These are phyloP conservation scores for Lampropteryx suffumata DNA, from an alignment of 2,888 invertebrate species.

Conservation along the genomic window DNA sequence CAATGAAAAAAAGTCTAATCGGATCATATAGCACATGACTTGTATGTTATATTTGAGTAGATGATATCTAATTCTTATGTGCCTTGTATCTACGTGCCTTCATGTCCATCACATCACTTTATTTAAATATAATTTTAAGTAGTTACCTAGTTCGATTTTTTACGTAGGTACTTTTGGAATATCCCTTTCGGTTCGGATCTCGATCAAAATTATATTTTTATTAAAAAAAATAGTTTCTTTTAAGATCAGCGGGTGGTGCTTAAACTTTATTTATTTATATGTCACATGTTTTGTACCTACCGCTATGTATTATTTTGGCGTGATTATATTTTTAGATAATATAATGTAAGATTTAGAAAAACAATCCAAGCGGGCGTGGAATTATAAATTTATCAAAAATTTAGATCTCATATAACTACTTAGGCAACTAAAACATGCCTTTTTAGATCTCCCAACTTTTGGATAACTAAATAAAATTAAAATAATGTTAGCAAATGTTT, in stretches of 20 bases:
- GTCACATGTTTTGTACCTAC: conserved; percentile 52
- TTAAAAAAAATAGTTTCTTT: conserved; percentile 45
- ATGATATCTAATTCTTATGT: conserved; percentile 7
- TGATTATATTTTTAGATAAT: conserved; percentile 50
- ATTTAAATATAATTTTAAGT: conserved; percentile 63
- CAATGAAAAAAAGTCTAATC: too few species aligned
- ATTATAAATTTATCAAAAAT: conserved; percentile 59
- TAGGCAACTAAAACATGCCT: conserved; percentile 61
- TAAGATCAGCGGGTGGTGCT: conserved; percentile 75
- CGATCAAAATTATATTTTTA: conserved; percentile 66
- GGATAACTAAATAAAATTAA: conserved; percentile 52
- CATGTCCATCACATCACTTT: conserved; percentile 34
- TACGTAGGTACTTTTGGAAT: conserved; percentile 51
- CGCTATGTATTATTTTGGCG: conserved; percentile 73
- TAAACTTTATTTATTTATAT: conserved; percentile 48
- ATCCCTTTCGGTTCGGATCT: conserved; percentile 62
- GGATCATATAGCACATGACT: too few species aligned
- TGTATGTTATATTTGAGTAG: conserved; percentile 10
- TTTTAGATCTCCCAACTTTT: conserved; percentile 73
- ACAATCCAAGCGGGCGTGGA: conserved; percentile 56
- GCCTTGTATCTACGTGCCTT: conserved; percentile 29
- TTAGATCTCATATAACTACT: conserved; percentile 69
- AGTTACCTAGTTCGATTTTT: conserved; percentile 61
- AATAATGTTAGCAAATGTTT: conserved; percentile 51
- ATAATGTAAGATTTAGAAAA: conserved; percentile 55